A percentile compares a stretch with the other conserved stretches of the same genome.
Evolutionary conservation across 2,797 vertebrate species (phyloP).

Genomic region (Morus bassanus): DNA sequence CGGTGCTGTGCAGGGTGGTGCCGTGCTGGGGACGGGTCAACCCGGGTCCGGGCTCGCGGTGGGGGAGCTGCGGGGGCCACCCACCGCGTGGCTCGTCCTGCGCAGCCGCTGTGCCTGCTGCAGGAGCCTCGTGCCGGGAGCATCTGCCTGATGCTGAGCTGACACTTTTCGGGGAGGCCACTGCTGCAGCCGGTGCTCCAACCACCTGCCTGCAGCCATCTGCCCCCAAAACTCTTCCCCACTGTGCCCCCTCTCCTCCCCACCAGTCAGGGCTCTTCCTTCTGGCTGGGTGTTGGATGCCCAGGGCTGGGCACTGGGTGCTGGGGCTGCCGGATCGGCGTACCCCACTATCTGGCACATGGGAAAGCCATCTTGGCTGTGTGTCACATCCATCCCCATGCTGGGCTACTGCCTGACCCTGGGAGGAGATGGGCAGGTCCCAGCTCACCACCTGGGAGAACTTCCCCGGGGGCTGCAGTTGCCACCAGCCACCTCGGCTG

Average conservation of each 20-base stretch:
- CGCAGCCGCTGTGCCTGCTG: background rate
- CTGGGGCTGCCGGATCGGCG: background rate
- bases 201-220: background rate
- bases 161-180: background rate
- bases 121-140: too few relatives aligned
- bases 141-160: background rate
- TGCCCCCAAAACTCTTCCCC: background rate
- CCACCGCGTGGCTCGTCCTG: background rate
- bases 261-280: background rate
- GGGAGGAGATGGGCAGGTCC: background rate
- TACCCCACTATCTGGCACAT: background rate
- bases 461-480: background rate
- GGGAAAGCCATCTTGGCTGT: background rate
- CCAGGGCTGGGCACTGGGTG: background rate
- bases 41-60: fast-evolving
- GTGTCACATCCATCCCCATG: fast-evolving
- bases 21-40: background rate
- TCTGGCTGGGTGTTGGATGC: background rate
- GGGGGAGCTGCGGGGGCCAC: too few relatives aligned
- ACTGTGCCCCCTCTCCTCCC: too few relatives aligned
- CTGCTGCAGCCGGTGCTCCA: background rate
- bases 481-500: background rate
- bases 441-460: too few relatives aligned
- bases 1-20: background rate
- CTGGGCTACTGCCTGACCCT: background rate